Base-by-base conservation (phyloP, 2,888 invertebrate genomes). In the Lydus trimaculatus region DNA sequence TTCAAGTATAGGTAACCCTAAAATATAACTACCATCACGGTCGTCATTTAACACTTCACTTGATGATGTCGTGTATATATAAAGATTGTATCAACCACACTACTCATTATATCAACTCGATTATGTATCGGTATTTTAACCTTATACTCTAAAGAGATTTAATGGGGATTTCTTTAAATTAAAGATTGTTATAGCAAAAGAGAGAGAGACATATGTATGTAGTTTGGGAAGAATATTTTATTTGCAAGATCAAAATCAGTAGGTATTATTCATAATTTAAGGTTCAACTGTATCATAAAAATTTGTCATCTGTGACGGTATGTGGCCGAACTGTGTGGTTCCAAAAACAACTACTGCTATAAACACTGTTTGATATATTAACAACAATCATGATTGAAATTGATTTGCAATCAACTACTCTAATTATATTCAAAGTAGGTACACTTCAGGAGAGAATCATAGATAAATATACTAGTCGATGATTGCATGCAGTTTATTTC, bases 311-410 rank as follows among this genome's bases (percentile, higher is more conserved):
- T 62, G 63, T 61, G 65, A 36, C 67, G 59, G 74, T 72, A 71
- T 72, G 76, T 67, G 73, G 74, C 71, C 74, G 28, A 64, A 70
- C 72, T 71, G 70, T 70, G 71, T 65, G 66, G 67, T 56, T 61
- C 56, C 43, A 52, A 61, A 23, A 61, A n/a, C n/a, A 63, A 67
- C 69, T 17, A 4, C 7, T 17, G 23, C 15, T 56, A 13, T 25
- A 52, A 52, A 52, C 48, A n/a, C 2, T 64, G 58, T 43, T 58
- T 43, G 20, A 56, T 43, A 62, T 58, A 31, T 28, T 28, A 17
- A 43, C 70, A 76, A 76, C 75, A 76, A 79, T 80, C 80, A 78
- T 78, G 78, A 80, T 80, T 75, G 72, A 71, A 73, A 74, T 78
- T 76, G 75, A 75, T 75, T 74, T 74, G 73, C 75, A 73, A 73